Evolutionary conservation across 2,113 vertebrate genomes (phyloP).

Genomic region (Pitta sordida): DNA sequence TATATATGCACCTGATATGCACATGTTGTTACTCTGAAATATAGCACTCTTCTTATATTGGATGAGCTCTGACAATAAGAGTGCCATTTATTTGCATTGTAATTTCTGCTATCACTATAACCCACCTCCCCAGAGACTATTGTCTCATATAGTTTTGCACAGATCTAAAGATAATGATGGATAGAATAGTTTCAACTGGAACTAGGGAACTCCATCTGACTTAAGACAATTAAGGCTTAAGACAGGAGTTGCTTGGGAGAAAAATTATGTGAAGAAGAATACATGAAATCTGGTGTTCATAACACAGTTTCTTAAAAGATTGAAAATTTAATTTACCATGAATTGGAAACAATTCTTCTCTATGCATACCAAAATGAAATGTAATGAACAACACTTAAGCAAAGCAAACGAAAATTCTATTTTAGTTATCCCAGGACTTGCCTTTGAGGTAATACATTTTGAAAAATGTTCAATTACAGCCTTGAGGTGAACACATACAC

Average conservation of each 20-base stretch:
- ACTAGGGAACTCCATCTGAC: background rate
- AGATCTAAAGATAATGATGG: background rate
- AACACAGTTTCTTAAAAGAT: background rate
- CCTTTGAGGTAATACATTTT: background rate
- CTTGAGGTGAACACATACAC: background rate
- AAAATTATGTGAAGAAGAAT: background rate
- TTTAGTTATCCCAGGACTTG: background rate
- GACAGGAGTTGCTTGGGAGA: background rate
- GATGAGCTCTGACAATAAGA: background rate
- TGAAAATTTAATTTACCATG: background rate
- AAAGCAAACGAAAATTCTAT: background rate
- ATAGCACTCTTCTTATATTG: background rate
- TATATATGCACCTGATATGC: background rate
- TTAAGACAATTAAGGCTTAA: background rate
- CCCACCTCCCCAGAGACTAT: rapidly evolving
- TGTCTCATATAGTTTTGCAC: background rate
- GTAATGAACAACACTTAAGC: background rate
- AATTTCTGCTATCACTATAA: background rate
- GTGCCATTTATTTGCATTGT: background rate
- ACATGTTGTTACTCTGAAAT: background rate
- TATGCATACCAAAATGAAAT: background rate
- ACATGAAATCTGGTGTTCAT: background rate
- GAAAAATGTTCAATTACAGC: background rate
- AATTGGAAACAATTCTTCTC: background rate
- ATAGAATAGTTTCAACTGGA: background rate